Evolutionary conservation across 2,888 invertebrate genomes (phyloP), one percentile per base, ranked within the genome.

Genomic region (Limenitis camilla): DNA sequence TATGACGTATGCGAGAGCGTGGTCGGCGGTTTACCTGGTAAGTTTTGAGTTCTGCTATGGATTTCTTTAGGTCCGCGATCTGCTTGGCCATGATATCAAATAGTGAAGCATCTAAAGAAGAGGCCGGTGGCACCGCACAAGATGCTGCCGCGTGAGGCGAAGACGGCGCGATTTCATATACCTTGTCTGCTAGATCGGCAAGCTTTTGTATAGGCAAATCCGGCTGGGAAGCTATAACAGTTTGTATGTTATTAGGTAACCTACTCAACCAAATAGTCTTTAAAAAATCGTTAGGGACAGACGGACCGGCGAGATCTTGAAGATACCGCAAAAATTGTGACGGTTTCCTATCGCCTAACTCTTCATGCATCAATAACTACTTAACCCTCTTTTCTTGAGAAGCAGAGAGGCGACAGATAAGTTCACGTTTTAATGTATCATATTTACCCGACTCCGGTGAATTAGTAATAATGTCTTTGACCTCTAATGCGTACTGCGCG

Each of bases 341-440:
- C 5, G 43, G 43, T 8, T 27, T 32, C 10, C 43, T 4, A 9
- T 43, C 43, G 4, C 43, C 43, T 5, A 43, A 27, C 19, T 32
- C 19, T 33, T 61, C 58, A 4, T 59, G 58, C 30, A 40, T 43
- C 6, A 63, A 40, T 1, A 61, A 44, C 27, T 61, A 58, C 29
- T 55, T 58, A 1, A 60, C 41, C 6, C 57, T 47, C n/a, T 36
- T 58, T 57, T 61, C 58, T 4, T 47, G 43, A 3, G 42, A 42
- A 6, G 42, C 31, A 10, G 42, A 31, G 5, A 42, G 8, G 4
- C 42, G 30, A 19, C 5, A 6, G 31, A 42, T 31, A 31, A 31
- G 10, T 19, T 28, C 31, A 8, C n/a, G 10, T 32, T 4, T 42
- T 7, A 32, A 7, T 35, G n/a, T 40, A 5, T 19, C 11, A 11